Evolutionary conservation across 2,888 invertebrate species (phyloP).

Genomic region (Camptogramma bilineatum): DNA sequence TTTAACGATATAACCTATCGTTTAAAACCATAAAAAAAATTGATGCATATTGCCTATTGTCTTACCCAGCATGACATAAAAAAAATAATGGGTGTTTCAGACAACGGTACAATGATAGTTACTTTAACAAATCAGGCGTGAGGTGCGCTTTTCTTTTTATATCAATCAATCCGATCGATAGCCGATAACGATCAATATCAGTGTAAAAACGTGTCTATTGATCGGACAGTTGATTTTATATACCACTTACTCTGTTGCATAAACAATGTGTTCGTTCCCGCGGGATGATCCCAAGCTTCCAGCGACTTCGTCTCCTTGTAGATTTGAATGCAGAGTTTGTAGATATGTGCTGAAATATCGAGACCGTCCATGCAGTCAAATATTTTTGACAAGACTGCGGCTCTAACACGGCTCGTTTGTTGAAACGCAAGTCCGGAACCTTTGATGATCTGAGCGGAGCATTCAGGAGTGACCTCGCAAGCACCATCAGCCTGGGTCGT

Average conservation of each 20-base stretch:
- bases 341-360: slow-evolving; percentile 73
- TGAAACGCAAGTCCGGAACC: slow-evolving; percentile 77
- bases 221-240: slow-evolving; percentile 5
- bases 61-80: not conserved
- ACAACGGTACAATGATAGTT: slow-evolving; percentile 4
- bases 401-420: slow-evolving; percentile 72
- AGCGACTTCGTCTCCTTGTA: slow-evolving; percentile 79
- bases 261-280: slow-evolving; percentile 75
- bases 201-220: slow-evolving; percentile 25
- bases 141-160: slow-evolving; percentile 23
- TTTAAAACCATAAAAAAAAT: no score
- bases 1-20: no score
- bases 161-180: slow-evolving; percentile 15
- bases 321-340: slow-evolving; percentile 77
- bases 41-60: not conserved
- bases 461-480: slow-evolving; percentile 74
- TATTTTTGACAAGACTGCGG: slow-evolving; percentile 64
- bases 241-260: slow-evolving; percentile 75
- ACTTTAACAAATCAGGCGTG: slow-evolving; percentile 24
- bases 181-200: slow-evolving; percentile 21
- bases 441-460: slow-evolving; percentile 68
- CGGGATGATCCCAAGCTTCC: slow-evolving; percentile 77
- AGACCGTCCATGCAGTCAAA: slow-evolving; percentile 77
- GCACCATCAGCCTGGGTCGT: slow-evolving; percentile 68
- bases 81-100: not conserved